These are phyloP conservation scores for Nesidiocoris tenuis DNA, from an alignment of 2,888 invertebrate genomes.

Conservation along the genomic window DNA sequence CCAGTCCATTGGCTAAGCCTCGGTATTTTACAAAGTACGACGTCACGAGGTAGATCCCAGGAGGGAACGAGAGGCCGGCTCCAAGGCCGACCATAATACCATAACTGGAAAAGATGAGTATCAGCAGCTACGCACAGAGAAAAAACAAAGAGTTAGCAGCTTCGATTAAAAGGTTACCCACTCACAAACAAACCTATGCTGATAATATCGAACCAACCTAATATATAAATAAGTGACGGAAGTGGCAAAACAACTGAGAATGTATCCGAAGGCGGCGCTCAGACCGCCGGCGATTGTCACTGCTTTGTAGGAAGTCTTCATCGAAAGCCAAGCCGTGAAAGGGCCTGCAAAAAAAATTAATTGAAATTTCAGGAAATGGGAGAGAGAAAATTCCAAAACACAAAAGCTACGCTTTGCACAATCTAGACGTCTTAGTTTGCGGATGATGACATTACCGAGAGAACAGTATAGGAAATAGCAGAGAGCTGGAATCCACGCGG, in stretches of 20 bases:
- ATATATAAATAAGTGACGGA: slow-evolving; percentile 77
- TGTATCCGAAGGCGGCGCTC: slow-evolving; percentile 80
- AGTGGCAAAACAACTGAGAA: slow-evolving; percentile 75
- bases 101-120: slow-evolving; percentile 61
- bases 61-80: slow-evolving; percentile 82
- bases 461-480: slow-evolving; percentile 88
- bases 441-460: slow-evolving; percentile 64
- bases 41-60: slow-evolving; percentile 85
- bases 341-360: slow-evolving; percentile 66
- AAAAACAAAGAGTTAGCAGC: slow-evolving; percentile 1
- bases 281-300: slow-evolving; percentile 81
- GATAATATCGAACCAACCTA: too few species aligned
- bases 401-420: too few species aligned
- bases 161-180: too few species aligned
- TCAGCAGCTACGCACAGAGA: slow-evolving; percentile 26
- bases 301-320: slow-evolving; percentile 78
- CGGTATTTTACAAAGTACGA: slow-evolving; percentile 77
- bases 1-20: slow-evolving; percentile 82
- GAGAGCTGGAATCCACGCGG: slow-evolving; percentile 81
- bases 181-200: too few species aligned
- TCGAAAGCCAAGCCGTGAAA: slow-evolving; percentile 77
- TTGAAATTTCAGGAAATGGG: too few species aligned
- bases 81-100: slow-evolving; percentile 80
- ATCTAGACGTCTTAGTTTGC: too few species aligned
- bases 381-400: neutral